These are phyloP conservation scores for Spatula versicolor DNA, from an alignment of 2,797 vertebrate species.

Conservation along the genomic window DNA sequence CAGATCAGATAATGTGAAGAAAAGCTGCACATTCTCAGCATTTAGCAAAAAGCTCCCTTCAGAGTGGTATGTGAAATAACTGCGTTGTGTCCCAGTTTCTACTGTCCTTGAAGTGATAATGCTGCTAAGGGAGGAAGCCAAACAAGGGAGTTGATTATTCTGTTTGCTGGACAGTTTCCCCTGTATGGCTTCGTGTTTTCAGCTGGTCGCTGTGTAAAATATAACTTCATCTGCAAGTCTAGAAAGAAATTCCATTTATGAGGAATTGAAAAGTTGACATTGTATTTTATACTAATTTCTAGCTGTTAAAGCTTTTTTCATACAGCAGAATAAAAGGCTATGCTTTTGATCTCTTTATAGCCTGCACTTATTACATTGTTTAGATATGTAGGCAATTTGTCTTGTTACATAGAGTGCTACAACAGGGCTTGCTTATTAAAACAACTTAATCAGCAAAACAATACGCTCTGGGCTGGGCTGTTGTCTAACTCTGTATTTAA, in stretches of 20 bases:
- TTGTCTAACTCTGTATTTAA: slow-evolving; percentile 16
- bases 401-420: background rate
- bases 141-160: background rate
- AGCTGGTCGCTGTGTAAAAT: background rate
- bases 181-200: background rate
- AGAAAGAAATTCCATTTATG: background rate
- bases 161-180: background rate
- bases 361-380: background rate
- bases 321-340: background rate
- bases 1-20: background rate
- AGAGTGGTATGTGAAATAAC: background rate
- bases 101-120: background rate
- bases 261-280: background rate
- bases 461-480: background rate
- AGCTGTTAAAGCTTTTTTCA: background rate
- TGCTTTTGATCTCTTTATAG: background rate
- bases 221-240: background rate
- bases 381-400: background rate
- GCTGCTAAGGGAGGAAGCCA: background rate
- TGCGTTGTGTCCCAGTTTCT: background rate
- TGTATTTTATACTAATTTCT: background rate
- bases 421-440: background rate
- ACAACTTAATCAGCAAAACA: background rate
- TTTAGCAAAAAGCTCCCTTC: background rate
- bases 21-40: background rate